Percentiles rank a stretch among this genome's conserved stretches.
These are phyloP conservation scores for Loris lydekkerianus DNA, from an alignment of 2,797 vertebrate genomes.

Conservation along the genomic window DNA sequence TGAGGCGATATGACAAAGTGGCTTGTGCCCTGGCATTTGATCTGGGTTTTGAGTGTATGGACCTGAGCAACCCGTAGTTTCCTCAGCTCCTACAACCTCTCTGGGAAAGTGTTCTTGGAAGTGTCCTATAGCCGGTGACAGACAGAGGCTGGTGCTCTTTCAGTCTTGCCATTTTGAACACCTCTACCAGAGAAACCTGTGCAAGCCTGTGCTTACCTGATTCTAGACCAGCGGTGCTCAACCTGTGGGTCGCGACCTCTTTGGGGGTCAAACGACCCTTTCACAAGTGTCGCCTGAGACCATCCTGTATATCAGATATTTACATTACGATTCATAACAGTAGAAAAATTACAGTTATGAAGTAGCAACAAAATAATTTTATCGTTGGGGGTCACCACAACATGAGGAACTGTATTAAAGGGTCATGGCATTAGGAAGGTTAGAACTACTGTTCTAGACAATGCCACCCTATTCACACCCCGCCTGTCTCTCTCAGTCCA, in stretches of 20 bases:
- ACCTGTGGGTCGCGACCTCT: too few species aligned
- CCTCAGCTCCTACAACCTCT: neutral
- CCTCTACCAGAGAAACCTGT: neutral
- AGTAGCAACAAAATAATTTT: too few species aligned
- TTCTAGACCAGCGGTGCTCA: neutral
- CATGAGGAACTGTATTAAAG: too few species aligned
- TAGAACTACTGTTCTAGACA: too few species aligned
- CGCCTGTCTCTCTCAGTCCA: fast-evolving
- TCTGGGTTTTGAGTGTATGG: neutral
- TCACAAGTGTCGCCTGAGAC: too few species aligned
- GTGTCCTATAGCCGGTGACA: too few species aligned
- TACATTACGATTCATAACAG: too few species aligned
- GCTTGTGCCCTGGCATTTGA: neutral
- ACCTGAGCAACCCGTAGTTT: neutral
- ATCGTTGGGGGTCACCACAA: too few species aligned
- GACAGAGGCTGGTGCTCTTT: neutral
- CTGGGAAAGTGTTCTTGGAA: neutral
- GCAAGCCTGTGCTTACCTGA: neutral
- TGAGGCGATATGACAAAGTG: fast-evolving
- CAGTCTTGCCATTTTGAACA: neutral
- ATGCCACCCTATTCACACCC: fast-evolving
- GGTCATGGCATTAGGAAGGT: too few species aligned
- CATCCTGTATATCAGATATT: too few species aligned
- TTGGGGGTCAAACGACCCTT: too few species aligned
- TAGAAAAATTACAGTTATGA: too few species aligned